Percentiles rank a stretch among this genome's conserved stretches.
phyloP scores from a whole-genome alignment of 2,113 vertebrate species.

The Stegostoma tigrinum region DNA sequence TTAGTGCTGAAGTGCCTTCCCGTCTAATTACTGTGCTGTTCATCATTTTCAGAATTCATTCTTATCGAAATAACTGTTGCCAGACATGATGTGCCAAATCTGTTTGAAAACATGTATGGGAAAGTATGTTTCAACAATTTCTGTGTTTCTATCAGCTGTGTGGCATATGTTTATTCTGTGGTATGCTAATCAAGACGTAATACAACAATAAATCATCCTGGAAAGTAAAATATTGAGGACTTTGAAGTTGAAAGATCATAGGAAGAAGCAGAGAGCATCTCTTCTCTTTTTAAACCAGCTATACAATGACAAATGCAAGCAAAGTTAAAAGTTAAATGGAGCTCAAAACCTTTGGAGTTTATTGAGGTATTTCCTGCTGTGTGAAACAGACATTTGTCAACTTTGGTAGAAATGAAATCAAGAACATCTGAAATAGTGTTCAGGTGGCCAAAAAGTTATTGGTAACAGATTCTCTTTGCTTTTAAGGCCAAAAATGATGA shows the following conservation, averaged over 20 bases:
- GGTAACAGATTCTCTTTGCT: slow-evolving; percentile 11
- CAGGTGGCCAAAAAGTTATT: neutral
- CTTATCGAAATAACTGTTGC: slow-evolving; percentile 42
- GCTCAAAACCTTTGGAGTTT: slow-evolving; percentile 9
- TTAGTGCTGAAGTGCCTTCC: neutral
- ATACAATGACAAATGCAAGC: neutral
- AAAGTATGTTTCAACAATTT: slow-evolving; percentile 45
- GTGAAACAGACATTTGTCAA: slow-evolving; percentile 27
- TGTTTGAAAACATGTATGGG: slow-evolving; percentile 47
- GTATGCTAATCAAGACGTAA: slow-evolving; percentile 39
- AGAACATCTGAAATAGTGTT: slow-evolving; percentile 25
- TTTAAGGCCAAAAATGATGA: slow-evolving; percentile 11
- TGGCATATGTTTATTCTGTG: slow-evolving; percentile 43
- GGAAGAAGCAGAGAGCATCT: neutral
- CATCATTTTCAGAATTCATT: slow-evolving; percentile 40
- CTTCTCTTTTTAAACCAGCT: neutral
- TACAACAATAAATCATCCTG: slow-evolving; percentile 34
- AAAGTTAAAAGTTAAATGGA: slow-evolving; percentile 1
- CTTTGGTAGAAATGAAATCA: slow-evolving; percentile 23
- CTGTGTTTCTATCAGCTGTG: slow-evolving; percentile 45
- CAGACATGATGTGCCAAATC: slow-evolving; percentile 44
- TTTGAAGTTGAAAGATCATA: slow-evolving; percentile 37
- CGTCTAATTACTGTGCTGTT: slow-evolving; percentile 34
- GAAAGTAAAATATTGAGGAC: slow-evolving; percentile 8
- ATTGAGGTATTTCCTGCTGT: slow-evolving; percentile 20